phyloP scores from a whole-genome alignment of 2,888 invertebrate species.

The Teleogryllus oceanicus region DNA sequence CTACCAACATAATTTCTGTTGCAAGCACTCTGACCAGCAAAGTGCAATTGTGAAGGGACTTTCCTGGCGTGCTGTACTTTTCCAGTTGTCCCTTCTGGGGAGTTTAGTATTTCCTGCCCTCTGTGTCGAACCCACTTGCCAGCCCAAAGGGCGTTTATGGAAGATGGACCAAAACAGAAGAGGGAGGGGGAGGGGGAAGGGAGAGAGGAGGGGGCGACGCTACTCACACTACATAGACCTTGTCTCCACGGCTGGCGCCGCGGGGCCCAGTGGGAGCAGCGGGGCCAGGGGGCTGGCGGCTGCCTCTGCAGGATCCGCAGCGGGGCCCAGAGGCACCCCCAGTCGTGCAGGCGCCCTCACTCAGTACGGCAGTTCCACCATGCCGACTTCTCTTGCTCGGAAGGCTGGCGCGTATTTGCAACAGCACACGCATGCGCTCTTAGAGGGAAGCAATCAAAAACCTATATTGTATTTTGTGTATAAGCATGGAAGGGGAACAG shows the following conservation, averaged over 20 bases:
- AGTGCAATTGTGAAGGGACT: no score
- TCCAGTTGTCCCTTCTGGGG: no score
- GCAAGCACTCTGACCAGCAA: no score
- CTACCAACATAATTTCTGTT: no score
- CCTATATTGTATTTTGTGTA: no score
- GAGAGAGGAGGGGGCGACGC: background rate
- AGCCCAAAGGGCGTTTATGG: no score
- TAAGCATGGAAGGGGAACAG: no score
- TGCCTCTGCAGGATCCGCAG: constrained; percentile 85
- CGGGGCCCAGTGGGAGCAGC: background rate
- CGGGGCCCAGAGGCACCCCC: constrained; percentile 89
- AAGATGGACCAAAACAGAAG: background rate
- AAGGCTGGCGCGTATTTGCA: constrained; percentile 78
- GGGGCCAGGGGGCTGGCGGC: background rate
- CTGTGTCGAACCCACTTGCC: no score
- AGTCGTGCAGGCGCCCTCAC: constrained; percentile 82
- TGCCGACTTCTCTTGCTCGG: constrained; percentile 81
- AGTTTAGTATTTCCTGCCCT: no score
- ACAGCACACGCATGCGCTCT: constrained; percentile 39
- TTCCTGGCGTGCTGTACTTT: no score
- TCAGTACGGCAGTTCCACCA: constrained; percentile 88
- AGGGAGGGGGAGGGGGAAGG: background rate
- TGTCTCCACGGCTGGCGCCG: background rate
- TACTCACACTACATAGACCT: background rate
- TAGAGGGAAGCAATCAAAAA: no score